Conservation (phyloP, 2,113 vertebrate species). For the Hiodon tergisus region DNA sequence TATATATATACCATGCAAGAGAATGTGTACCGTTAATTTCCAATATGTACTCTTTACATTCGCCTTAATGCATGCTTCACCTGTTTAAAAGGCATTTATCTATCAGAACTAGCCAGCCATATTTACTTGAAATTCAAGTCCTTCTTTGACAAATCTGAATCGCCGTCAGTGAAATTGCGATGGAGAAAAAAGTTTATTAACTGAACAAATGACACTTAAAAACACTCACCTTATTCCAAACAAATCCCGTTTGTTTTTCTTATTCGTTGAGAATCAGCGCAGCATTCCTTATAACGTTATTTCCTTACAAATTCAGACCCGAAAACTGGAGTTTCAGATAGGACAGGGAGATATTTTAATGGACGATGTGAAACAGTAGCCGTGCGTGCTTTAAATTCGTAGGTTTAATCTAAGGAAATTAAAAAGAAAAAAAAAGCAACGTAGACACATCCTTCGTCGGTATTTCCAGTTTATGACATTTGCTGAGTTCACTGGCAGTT, state of each 20-base stretch:
- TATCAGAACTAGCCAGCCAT: no score
- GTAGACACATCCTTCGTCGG: background rate
- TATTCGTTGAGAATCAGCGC: background rate
- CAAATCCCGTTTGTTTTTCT: background rate
- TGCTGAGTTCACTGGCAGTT: background rate
- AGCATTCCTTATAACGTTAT: background rate
- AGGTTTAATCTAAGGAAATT: background rate
- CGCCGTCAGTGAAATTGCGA: background rate
- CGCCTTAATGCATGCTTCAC: no score
- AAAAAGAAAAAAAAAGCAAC: background rate
- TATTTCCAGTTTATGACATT: background rate
- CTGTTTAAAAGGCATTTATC: no score
- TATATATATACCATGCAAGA: no score
- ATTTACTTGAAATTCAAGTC: no score
- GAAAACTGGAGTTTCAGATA: background rate
- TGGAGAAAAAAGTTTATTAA: background rate
- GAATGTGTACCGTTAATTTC: no score
- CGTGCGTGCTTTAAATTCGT: background rate
- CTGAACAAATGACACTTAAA: background rate
- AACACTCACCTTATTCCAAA: background rate
- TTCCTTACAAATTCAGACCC: background rate
- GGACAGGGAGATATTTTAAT: background rate
- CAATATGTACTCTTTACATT: no score
- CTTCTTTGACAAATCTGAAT: no score
- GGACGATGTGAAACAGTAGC: conserved; percentile 2